These are phyloP conservation scores for Podarcis muralis DNA, from an alignment of 2,113 vertebrate species.

Conservation along the genomic window DNA sequence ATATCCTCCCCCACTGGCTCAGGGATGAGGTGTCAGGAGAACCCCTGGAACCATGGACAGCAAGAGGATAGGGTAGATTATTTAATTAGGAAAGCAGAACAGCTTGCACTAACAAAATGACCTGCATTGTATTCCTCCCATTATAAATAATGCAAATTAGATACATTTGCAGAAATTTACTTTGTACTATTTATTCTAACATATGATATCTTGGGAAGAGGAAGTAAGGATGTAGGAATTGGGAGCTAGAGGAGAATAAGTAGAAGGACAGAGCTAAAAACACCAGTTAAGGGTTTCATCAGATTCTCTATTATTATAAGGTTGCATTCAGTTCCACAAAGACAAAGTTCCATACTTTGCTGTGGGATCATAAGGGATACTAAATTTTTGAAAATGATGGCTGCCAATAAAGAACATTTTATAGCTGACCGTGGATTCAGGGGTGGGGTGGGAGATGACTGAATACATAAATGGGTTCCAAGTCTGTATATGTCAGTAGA, in stretches of 20 bases:
- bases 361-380: background rate
- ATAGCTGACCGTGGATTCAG: background rate
- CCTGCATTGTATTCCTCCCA: too few relatives aligned
- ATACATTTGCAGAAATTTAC: slow-evolving; percentile 2
- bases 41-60: too few relatives aligned
- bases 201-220: background rate
- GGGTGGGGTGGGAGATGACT: background rate
- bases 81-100: too few relatives aligned
- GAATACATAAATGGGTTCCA: slow-evolving; percentile 8
- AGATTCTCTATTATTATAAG: background rate
- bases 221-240: background rate
- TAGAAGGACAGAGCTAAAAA: background rate
- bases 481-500: slow-evolving; percentile 18
- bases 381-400: background rate
- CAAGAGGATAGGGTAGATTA: too few relatives aligned
- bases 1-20: too few relatives aligned
- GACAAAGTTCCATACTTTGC: background rate
- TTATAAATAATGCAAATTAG: background rate
- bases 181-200: slow-evolving; percentile 2
- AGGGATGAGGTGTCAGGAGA: too few relatives aligned
- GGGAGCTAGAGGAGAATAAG: background rate
- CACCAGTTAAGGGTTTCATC: background rate
- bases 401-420: background rate
- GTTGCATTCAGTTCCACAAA: background rate
- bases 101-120: too few relatives aligned